Evolutionary conservation across 2,113 vertebrate species (phyloP).

Genomic region (Perognathus longimembris): DNA sequence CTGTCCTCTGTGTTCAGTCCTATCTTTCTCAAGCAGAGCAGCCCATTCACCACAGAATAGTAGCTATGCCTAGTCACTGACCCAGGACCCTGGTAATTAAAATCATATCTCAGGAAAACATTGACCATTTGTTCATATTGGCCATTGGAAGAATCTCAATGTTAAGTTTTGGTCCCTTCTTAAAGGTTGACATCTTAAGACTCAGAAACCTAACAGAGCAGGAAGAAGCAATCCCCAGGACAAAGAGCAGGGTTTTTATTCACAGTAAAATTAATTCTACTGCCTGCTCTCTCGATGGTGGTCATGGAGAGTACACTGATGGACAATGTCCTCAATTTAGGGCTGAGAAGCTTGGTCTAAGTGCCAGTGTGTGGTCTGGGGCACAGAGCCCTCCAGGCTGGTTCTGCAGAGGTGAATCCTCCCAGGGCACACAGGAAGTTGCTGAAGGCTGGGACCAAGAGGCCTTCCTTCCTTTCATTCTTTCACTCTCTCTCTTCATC

Average conservation of each 20-base stretch:
- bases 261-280: neutral
- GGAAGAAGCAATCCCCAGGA: too few species aligned
- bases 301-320: neutral
- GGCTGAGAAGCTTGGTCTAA: neutral
- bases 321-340: neutral
- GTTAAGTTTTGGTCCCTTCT: neutral
- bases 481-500: too few species aligned
- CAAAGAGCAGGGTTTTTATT: neutral
- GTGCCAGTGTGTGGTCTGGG: too few species aligned
- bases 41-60: fast-evolving
- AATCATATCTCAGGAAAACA: neutral
- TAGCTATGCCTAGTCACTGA: too few species aligned
- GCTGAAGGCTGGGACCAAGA: too few species aligned
- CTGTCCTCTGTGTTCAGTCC: fast-evolving
- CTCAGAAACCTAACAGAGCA: neutral
- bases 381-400: too few species aligned
- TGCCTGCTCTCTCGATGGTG: too few species aligned
- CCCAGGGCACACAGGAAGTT: too few species aligned
- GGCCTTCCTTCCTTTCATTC: too few species aligned
- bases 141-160: neutral
- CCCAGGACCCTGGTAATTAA: neutral
- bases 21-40: fast-evolving
- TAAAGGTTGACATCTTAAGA: neutral
- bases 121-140: too few species aligned
- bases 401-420: too few species aligned